Percentiles rank a stretch among this genome's conserved stretches.
These are phyloP conservation scores for Lordiphosa andalusiaca DNA, from an alignment of 2,888 invertebrate genomes.

Conservation along the genomic window DNA sequence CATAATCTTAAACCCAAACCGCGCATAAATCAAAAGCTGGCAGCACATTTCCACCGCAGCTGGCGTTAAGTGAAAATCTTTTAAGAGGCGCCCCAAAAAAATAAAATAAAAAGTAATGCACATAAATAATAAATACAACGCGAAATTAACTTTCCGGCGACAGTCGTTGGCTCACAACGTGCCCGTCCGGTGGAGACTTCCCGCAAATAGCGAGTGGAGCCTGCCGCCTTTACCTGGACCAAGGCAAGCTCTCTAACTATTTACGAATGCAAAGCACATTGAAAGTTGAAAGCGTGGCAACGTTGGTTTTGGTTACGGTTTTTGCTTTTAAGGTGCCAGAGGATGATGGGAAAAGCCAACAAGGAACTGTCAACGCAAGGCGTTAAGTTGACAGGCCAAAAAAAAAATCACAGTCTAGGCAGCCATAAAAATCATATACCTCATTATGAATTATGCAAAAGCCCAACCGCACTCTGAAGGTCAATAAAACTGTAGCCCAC, in stretches of 20 bases:
- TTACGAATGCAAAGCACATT: slow-evolving; percentile 77
- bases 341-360: slow-evolving; percentile 14
- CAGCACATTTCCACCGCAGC: slow-evolving; percentile 24
- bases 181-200: slow-evolving; percentile 32
- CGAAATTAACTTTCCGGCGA: slow-evolving; percentile 70
- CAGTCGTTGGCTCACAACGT: slow-evolving; percentile 53
- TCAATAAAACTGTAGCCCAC: slow-evolving; percentile 34
- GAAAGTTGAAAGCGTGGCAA: slow-evolving; percentile 60
- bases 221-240: slow-evolving; percentile 10
- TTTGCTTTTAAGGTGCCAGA: slow-evolving; percentile 59
- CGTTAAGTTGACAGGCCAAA: slow-evolving; percentile 56
- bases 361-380: slow-evolving; percentile 53
- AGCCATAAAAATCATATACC: slow-evolving; percentile 67
- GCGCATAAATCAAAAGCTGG: slow-evolving; percentile 38
- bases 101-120: slow-evolving; percentile 50
- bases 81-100: slow-evolving; percentile 43
- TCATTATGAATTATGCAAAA: slow-evolving; percentile 60
- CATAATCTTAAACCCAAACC: slow-evolving; percentile 17
- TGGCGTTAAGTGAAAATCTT: slow-evolving; percentile 61
- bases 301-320: slow-evolving; percentile 38
- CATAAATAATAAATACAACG: slow-evolving; percentile 70
- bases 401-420: slow-evolving; percentile 50
- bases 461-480: slow-evolving; percentile 42
- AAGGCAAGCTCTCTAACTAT: slow-evolving; percentile 48
- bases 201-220: slow-evolving; percentile 3